A percentile compares a stretch with the other conserved stretches of the same genome.
These are phyloP conservation scores for Caranx melampygus DNA, from an alignment of 2,113 vertebrate species.

Conservation along the genomic window DNA sequence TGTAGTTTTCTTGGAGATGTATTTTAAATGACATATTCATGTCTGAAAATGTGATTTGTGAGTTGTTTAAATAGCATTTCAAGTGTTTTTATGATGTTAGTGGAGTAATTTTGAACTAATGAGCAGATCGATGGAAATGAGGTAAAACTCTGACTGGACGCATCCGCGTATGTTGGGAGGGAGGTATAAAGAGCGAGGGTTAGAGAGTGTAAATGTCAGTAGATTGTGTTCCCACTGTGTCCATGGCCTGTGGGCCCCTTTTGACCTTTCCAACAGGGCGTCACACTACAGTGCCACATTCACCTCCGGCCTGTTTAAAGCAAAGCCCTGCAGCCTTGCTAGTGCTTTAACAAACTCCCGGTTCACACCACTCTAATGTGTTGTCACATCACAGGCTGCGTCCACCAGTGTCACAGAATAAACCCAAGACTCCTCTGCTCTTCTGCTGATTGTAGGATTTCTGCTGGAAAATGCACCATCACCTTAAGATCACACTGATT, in stretches of 20 bases:
- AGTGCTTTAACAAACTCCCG: constrained; percentile 28
- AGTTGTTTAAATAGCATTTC: not conserved
- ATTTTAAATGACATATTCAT: not conserved
- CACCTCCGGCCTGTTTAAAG: constrained; percentile 45
- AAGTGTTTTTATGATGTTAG: not conserved
- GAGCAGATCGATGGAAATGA: not conserved
- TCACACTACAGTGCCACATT: constrained; percentile 16
- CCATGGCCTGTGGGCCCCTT: constrained; percentile 45
- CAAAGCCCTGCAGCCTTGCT: constrained; percentile 25
- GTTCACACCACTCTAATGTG: constrained; percentile 48
- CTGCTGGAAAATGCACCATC: constrained; percentile 17
- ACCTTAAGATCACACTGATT: not conserved
- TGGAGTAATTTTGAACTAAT: not conserved
- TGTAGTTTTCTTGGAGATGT: too few species aligned
- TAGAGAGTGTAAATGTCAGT: constrained; percentile 66
- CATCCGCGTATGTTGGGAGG: constrained; percentile 21
- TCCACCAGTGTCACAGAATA: constrained; percentile 29
- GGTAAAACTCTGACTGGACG: not conserved
- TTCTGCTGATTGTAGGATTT: constrained; percentile 49
- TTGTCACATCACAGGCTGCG: constrained; percentile 38
- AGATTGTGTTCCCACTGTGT: constrained; percentile 59
- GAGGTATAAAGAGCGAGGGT: constrained; percentile 18
- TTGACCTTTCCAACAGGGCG: constrained; percentile 66
- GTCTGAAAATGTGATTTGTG: not conserved
- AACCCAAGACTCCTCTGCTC: constrained; percentile 27